Evolutionary conservation across 1,140 invertebrate genomes (phyloP).

Genomic region (Laupala kohalensis): DNA sequence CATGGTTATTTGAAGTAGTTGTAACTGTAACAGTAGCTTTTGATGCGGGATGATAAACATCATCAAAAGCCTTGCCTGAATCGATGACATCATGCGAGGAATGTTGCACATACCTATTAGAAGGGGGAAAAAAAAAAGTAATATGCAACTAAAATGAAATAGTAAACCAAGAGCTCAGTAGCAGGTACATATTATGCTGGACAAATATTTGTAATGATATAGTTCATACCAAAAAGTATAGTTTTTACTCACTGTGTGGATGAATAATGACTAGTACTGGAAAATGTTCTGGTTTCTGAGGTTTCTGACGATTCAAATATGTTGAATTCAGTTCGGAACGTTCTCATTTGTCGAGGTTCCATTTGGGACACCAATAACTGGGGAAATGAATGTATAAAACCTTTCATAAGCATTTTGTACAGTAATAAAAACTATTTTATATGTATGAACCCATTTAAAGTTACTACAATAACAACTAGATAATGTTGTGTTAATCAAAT

Average conservation of each 20-base stretch:
- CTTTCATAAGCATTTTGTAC: not conserved
- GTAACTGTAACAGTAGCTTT: constrained; percentile 8
- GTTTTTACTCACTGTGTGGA: constrained; percentile 4
- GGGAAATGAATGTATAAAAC: constrained; percentile 20
- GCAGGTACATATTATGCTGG: no score
- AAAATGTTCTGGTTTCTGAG: constrained; percentile 2
- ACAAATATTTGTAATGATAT: no score
- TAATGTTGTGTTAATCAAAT: no score
- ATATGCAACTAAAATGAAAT: no score
- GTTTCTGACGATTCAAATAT: constrained; percentile 44
- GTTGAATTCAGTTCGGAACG: constrained; percentile 66
- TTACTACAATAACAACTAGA: no score
- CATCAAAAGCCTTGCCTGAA: not conserved
- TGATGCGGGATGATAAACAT: not conserved
- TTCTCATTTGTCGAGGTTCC: constrained; percentile 54
- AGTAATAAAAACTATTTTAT: not conserved
- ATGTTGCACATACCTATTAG: not conserved
- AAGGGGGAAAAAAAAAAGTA: no score
- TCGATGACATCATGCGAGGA: constrained; percentile 1
- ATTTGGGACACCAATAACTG: constrained; percentile 37
- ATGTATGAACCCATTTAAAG: not conserved
- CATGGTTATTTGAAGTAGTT: not conserved
- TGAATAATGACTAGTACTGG: constrained; percentile 8
- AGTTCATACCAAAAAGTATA: no score
- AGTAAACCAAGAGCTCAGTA: no score